phyloP scores from a whole-genome alignment of 1,140 invertebrate species.

The Pogonomyrmex barbatus region DNA sequence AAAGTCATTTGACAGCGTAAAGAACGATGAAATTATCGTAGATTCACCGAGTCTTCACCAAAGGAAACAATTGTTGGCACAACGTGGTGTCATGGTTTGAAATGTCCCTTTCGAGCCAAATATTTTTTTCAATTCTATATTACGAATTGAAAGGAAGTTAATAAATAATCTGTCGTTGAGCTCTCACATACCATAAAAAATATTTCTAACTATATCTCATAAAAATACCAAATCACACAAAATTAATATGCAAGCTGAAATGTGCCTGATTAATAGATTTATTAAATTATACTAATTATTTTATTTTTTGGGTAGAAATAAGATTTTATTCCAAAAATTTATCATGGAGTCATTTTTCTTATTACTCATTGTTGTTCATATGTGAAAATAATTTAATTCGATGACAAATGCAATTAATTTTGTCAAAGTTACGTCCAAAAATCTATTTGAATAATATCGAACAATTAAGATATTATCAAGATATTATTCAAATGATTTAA shows the following conservation, averaged over 20 bases:
- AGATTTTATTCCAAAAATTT: conserved; percentile 20
- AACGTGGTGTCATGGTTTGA: conserved; percentile 84
- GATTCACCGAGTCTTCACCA: conserved; percentile 85
- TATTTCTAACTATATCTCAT: not conserved
- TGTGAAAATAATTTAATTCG: not conserved
- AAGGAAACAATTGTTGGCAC: conserved; percentile 83
- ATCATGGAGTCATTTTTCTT: conserved; percentile 14
- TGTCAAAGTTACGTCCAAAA: not conserved
- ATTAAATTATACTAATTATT: conserved; percentile 24
- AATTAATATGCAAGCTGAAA: conserved; percentile 3
- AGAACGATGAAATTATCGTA: conserved; percentile 72
- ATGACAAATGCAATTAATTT: not conserved
- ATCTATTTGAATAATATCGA: conserved; percentile 8
- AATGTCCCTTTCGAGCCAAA: not conserved
- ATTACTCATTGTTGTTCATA: not conserved
- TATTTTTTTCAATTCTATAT: conserved; percentile 16
- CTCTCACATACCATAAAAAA: not conserved
- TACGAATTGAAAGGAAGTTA: conserved; percentile 2
- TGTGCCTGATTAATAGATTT: conserved; percentile 24
- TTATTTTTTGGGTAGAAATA: not conserved
- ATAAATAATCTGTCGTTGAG: not conserved
- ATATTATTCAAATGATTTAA: not conserved
- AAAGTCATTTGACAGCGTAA: conserved; percentile 78
- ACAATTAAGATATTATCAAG: not conserved
- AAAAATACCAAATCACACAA: not conserved